Base-by-base conservation (phyloP, 2,797 vertebrate species). In the Euphonia xanthogaster region DNA sequence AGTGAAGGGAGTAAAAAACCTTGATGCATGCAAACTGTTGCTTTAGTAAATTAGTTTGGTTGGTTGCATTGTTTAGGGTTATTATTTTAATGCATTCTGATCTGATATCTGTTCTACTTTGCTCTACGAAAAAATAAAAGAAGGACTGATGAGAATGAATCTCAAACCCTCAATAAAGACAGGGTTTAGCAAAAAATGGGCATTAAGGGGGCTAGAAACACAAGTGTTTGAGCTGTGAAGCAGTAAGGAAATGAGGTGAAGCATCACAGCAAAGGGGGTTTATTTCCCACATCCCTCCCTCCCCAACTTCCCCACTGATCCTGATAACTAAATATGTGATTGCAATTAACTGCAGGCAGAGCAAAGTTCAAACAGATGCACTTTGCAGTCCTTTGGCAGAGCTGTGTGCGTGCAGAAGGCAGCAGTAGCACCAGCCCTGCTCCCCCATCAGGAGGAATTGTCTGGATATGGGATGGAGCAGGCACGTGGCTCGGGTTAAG, bases 391-490 rank as follows among this genome's bases (percentile, higher is more conserved):
- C 72, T 73, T 31, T 9, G 63, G 50, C 37, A 82, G 88, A 60
- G 51, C 87, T 7, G 53, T 1, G 63, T 7, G 45, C 13, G 0
- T 12, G 67, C 81, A 71, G 72, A 83, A 73, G 24, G 86, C 39
- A 35, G 68, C 17, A 6, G 22, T 7, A 68, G 66, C 60, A 12
- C 75, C 55, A 40, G 12, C 71, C 65, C 60, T 47, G 60, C 93
- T 88, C 83, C 80, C 42, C 86, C 90, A 88, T 82, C 86, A 79
- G 18, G 80, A 68, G 78, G 78, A 93, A 90, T 86, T 94, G 90
- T 79, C 85, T 78, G 92, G 74, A 9, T 84, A 40, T 53, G 17
- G 39, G 88, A 53, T 55, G 86, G 13, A 84, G 79, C 90, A 57
- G 22, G 33, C 25, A 22, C 39, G 14, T 8, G 1, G 88, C 83